Base-by-base conservation (phyloP, 2,113 vertebrate species). In the Ochotona curzoniae region DNA sequence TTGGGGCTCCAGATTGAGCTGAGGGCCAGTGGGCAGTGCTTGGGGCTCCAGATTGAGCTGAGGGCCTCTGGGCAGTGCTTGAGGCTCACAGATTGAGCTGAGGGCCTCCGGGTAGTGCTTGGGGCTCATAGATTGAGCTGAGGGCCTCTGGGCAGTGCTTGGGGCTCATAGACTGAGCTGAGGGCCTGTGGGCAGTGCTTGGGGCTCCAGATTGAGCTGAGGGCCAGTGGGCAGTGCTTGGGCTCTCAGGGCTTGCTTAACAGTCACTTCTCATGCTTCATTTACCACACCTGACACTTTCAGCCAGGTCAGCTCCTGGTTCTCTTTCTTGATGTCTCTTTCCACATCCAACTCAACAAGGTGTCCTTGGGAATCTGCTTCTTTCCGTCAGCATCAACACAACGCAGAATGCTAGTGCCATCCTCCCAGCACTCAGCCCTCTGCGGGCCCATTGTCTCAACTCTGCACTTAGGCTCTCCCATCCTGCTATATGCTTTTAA, bases 221-320 rank as follows among this genome's bases (percentile, higher is more conserved):
- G 38, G 38, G 38, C 38, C 38, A 4, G 4, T 25, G 54, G 11
- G 4, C 7, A 5, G 49, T 4, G 4, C 13, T 79, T 51, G 44
- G 4, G 30, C 67, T 73, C 60, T 78, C 67, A 11, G 9, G 2
- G n/a, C 35, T 89, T 83, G 38, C 38, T 44, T 44, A 44, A 44
- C 38, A 44, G 38, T 44, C 38, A 44, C 38, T 44, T 44, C 4
- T 44, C 38, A 44, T 44, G 38, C 38, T 44, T 78, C 32, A 18
- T 60, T 78, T 80, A 78, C 54, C 73, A 49, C 54, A 12, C 67
- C 54, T 64, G 78, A 67, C 64, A 25, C 69, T 82, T 85, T 69
- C 60, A 69, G 69, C n/a, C 20, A 49, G 10, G 38, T 28, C 35
- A 89, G 51, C 38, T 61, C 74, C 73, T 66, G 5, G 71, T 38